These are phyloP conservation scores for Aurelia aurita complex sp. Pacific DNA, from an alignment of 30 jellyfish, hydroid and myxozoan genomes.

Conservation along the genomic window DNA sequence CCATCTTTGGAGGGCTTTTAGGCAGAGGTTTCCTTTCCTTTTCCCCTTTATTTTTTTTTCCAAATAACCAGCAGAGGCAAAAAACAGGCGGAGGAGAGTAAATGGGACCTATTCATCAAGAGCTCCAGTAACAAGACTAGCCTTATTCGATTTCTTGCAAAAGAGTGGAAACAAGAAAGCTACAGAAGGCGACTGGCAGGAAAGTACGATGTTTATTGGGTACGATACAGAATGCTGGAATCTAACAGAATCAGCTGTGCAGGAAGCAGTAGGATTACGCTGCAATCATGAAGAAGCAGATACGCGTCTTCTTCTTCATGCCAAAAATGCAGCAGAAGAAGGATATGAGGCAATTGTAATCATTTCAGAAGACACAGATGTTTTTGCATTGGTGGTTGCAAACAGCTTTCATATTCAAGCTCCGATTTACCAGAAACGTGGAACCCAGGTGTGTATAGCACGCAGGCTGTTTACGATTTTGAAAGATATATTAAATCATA, in stretches of 20 bases:
- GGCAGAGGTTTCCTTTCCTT: no score
- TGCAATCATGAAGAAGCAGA: conserved; percentile 20
- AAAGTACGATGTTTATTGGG: conserved; percentile 22
- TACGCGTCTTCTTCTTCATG: not conserved
- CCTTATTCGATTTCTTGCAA: conserved; percentile 25
- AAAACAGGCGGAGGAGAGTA: no score
- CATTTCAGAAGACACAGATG: conserved; percentile 39
- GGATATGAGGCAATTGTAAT: conserved; percentile 30
- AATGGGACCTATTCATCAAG: conserved; percentile 35
- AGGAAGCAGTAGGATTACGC: conserved; percentile 21
- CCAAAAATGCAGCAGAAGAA: conserved; percentile 43
- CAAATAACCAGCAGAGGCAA: no score
- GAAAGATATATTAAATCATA: no score
- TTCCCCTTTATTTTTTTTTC: no score
- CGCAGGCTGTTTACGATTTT: no score
- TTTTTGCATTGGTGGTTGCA: conserved; percentile 12
- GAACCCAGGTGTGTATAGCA: no score
- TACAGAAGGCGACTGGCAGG: conserved; percentile 31
- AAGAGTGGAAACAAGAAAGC: conserved; percentile 15
- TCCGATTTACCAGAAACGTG: no score
- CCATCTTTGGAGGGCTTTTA: no score
- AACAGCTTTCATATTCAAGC: conserved; percentile 27
- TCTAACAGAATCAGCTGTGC: conserved; percentile 7
- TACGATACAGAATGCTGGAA: conserved; percentile 41
- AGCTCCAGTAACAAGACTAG: conserved; percentile 37